Evolutionary conservation across 2,888 invertebrate species (phyloP), one percentile per base, ranked within the genome.

Genomic region (Lasioglossum zephyrum): DNA sequence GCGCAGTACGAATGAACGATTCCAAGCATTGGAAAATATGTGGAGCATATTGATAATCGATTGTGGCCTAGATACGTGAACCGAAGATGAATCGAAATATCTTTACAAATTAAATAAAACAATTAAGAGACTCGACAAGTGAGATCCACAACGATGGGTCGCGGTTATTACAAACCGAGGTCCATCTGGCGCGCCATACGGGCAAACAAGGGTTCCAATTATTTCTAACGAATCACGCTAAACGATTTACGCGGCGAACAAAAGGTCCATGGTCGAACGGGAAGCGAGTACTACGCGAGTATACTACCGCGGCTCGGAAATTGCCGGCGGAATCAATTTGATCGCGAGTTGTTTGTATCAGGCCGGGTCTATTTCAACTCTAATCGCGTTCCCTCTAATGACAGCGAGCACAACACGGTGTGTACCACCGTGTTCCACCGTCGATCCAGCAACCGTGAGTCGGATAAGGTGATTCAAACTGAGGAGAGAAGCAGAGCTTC

Each of bases 391-490:
- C 63, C 73, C 66, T 83, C 77, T 85, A 85, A 89, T 87, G 82
- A 72, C 87, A 70, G 89, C 31, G 85, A 73, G 81, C 77, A 49
- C 31, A 63, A 22, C 26, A 8, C 66, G n/a, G 66, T 31, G 70
- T 36, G n/a, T 76, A 57, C 39, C 63, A 47, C 63, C 60, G 53
- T 76, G 77, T 49, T 22, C 36, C 44, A 26, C 69, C 49, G 53
- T 41, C 57, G 39, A 82, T 53, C 41, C 70, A 60, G 77, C 84
- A 73, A 77, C 77, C 77, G 80, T 82, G 82, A 73, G 83, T 82
- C 81, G 87, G 70, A 66, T 74, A 84, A 85, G 79, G 86, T 74
- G 90, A 88, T 90, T 90, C 90, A 77, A 84, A 84, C 79, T 73
- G 88, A 81, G 84, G 84, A 81, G 86, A 73, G 85, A 53, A 53